phyloP scores from a whole-genome alignment of 2,888 invertebrate genomes.

The Lithophane semibrunnea region DNA sequence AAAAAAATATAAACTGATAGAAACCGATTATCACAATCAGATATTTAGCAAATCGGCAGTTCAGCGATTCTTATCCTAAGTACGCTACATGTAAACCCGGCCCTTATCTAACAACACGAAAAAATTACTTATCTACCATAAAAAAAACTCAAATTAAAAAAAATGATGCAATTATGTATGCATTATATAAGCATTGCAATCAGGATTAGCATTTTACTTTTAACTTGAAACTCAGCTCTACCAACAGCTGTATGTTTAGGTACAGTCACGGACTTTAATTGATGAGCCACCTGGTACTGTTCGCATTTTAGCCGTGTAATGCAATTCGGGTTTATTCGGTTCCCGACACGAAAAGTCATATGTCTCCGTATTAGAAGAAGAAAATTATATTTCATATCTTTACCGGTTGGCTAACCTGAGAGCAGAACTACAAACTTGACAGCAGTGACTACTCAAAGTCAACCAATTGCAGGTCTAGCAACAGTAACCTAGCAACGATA shows the following conservation, averaged over 20 bases:
- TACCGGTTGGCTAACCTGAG: too few species aligned
- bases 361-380: too few species aligned
- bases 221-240: slow-evolving; percentile 3
- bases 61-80: slow-evolving; percentile 30
- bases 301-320: too few species aligned
- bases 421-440: too few species aligned
- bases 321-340: too few species aligned
- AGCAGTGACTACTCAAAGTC: too few species aligned
- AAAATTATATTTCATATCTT: too few species aligned
- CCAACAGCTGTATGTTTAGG: neutral
- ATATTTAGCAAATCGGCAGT: slow-evolving; percentile 27
- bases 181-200: neutral
- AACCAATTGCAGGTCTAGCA: too few species aligned
- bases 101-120: slow-evolving; percentile 20
- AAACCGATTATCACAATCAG: slow-evolving; percentile 27
- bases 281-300: too few species aligned
- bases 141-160: neutral
- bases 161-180: slow-evolving; percentile 1
- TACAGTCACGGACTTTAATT: too few species aligned
- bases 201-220: neutral
- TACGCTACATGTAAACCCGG: neutral
- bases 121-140: neutral
- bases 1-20: slow-evolving; percentile 24
- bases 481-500: too few species aligned
- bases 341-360: too few species aligned